phyloP scores from a whole-genome alignment of 2,797 vertebrate genomes.

The Channa striata region DNA sequence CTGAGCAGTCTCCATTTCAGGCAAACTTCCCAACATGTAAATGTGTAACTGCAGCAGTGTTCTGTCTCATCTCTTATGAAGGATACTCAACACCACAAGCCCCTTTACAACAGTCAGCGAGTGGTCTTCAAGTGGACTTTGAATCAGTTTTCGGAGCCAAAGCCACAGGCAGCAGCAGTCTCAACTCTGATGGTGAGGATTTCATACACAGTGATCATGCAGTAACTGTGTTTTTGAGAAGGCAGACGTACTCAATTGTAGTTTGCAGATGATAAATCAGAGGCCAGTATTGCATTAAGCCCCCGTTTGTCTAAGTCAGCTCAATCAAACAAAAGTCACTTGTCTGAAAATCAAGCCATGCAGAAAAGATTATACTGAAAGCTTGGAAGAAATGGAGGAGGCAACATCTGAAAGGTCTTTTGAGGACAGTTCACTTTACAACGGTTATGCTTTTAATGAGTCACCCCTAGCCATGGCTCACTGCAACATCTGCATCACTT shows the following conservation, averaged over 20 bases:
- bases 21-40: neutral
- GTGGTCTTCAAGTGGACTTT: constrained; percentile 98
- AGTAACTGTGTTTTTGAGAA: neutral
- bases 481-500: constrained; percentile 29
- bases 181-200: constrained; percentile 92
- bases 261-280: neutral
- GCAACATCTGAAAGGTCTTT: neutral
- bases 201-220: neutral
- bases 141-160: constrained; percentile 99
- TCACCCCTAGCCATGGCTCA: neutral
- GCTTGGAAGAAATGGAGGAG: neutral
- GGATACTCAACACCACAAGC: constrained; percentile 92
- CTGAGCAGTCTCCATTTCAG: neutral
- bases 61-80: constrained; percentile 66
- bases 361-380: constrained; percentile 1
- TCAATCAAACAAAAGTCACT: constrained; percentile 5
- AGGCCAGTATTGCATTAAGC: neutral
- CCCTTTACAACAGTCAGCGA: constrained; percentile 89
- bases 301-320: neutral
- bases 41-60: constrained; percentile 21
- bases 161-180: constrained; percentile 88
- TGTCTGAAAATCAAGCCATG: neutral
- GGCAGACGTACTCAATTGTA: neutral
- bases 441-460: neutral
- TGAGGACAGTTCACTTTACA: neutral